Evolutionary conservation across 1,140 invertebrate species (phyloP).

Genomic region (Drosophila nigromelanica): DNA sequence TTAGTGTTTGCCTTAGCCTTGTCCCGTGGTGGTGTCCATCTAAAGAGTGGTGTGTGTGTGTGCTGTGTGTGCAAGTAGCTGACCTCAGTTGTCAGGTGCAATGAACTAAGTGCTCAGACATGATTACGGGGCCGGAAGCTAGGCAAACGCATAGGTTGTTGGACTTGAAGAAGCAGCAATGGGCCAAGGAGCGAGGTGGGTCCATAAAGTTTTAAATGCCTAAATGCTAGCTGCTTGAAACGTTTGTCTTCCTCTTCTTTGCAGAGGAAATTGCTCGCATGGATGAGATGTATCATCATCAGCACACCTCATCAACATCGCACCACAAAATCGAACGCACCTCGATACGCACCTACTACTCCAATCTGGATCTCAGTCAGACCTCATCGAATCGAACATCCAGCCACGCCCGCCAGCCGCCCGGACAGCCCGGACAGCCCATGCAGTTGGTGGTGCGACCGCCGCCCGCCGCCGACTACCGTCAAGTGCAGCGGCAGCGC

Average conservation of each 20-base stretch:
- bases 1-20: conserved; percentile 43
- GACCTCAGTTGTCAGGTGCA: conserved; percentile 56
- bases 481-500: conserved; percentile 35
- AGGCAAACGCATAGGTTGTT: conserved; percentile 85
- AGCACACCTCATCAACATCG: conserved; percentile 67
- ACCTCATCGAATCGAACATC: conserved; percentile 57
- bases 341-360: conserved; percentile 83
- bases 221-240: not conserved
- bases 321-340: conserved; percentile 81
- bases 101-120: conserved; percentile 56
- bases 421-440: not conserved
- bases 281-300: conserved; percentile 83
- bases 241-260: conserved; percentile 14
- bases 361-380: conserved; percentile 79
- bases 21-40: conserved; percentile 26
- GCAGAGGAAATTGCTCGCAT: conserved; percentile 88
- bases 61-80: conserved; percentile 12
- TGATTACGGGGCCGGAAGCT: conserved; percentile 80
- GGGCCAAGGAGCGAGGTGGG: conserved; percentile 88
- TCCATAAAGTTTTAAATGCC: not conserved
- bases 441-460: conserved; percentile 20
- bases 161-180: conserved; percentile 89
- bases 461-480: conserved; percentile 34
- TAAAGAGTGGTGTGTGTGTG: not conserved
- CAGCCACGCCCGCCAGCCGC: conserved; percentile 47